phyloP scores from a whole-genome alignment of 2,797 vertebrate species.

The Centroberyx gerrardi region DNA sequence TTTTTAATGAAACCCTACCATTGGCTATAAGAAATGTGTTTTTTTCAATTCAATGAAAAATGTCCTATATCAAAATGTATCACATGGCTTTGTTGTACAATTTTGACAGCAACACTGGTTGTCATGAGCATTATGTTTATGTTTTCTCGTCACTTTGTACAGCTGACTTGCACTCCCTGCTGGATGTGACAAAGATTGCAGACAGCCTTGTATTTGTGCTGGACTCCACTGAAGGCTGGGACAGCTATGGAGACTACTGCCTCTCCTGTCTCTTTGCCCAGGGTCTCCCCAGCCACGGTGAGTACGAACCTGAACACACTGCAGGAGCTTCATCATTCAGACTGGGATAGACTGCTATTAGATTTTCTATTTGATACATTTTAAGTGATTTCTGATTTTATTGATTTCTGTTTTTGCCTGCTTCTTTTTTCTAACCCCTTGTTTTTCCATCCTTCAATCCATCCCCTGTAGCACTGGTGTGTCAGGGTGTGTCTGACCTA shows the following conservation, averaged over 20 bases:
- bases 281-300: constrained; percentile 94
- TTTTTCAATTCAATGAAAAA: no score
- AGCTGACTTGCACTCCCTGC: constrained; percentile 92
- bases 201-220: constrained; percentile 95
- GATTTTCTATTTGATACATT: not conserved
- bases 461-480: constrained; percentile 86
- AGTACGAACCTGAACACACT: constrained; percentile 50
- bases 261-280: constrained; percentile 97
- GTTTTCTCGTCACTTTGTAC: constrained; percentile 42
- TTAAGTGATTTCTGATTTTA: not conserved
- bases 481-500: constrained; percentile 88
- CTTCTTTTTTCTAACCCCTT: constrained; percentile 1
- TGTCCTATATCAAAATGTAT: no score
- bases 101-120: not conserved
- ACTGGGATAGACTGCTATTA: not conserved
- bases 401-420: not conserved
- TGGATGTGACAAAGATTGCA: constrained; percentile 95
- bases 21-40: no score
- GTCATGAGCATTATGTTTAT: not conserved
- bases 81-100: not conserved
- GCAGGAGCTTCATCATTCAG: not conserved
- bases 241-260: constrained; percentile 92
- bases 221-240: constrained; percentile 93
- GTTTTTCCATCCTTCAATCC: not conserved
- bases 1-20: no score